Evolutionary conservation across 2,113 vertebrate species (phyloP), one percentile per base, ranked within the genome.

Genomic region (Arizona elegans): DNA sequence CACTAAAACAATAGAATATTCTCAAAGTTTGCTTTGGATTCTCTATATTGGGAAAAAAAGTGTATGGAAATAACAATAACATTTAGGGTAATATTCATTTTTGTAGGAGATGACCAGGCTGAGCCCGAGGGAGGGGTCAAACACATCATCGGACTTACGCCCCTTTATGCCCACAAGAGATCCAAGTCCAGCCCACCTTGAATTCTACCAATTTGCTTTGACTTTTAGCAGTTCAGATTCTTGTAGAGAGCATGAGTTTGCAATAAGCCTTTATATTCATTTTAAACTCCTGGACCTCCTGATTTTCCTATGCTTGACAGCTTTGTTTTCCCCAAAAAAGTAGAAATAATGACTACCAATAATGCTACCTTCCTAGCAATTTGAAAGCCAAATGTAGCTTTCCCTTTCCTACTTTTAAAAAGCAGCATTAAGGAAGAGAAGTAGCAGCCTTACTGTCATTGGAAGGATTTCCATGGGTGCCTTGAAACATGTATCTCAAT

Each of bases 391-490:
- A 91, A 94, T 88, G 87, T 95, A 90, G n/a, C 87, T 86, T 56
- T 90, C 94, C 92, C 87, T 86, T 56, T 90, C 94, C 92, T 94
- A 23, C 23, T 93, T 91, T 29, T 89, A 86, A 52, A 62, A 89
- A 92, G 54, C 90, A 93, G 0, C n/a, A 0, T 5, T 90, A 53
- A 92, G 95, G 91, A 88, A 90, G 90, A 93, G 88, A 92, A 50
- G 54, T 21, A 13, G 75, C 90, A 92, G 91, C 2, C 0, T 47
- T 94, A 38, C 21, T 93, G 8, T 86, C 88, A 75, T 59, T 11
- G 87, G 93, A 93, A 95, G 91, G 86, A 94, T 94, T 96, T 94
- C 93, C 0, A 4, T 94, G 90, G 86, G 86, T 94, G 94, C 93
- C 93, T 94, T 96, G 93, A 96, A 96, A 94, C 92, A 43, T 43